Evolutionary conservation across 2,113 vertebrate species (phyloP), one percentile per base, ranked within the genome.

Genomic region (Fregetta grallaria): DNA sequence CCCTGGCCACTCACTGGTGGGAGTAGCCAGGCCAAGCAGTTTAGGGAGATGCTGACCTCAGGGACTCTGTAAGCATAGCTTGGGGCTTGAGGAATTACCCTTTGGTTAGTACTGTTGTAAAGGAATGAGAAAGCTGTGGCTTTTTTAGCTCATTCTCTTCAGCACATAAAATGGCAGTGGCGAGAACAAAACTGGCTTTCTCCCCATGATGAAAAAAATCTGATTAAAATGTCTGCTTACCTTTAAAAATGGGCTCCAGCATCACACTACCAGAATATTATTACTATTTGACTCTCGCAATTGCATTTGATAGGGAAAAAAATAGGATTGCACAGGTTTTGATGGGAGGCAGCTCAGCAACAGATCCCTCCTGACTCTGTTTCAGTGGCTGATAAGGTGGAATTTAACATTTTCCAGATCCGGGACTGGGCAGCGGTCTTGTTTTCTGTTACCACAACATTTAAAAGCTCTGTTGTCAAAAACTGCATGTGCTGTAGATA

Each of bases 351-450:
- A 94, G 66, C 63, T 76, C 63, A 47, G 84, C 80, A 95, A 38
- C 73, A 91, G 87, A 88, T 90, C n/a, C 20, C 19, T 92, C 38
- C 71, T 77, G 77, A 53, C 62, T 74, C 59, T 56, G 58, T 90
- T 91, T 91, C 5, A 1, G 77, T 92, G 91, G 81, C 93, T 96
- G 93, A 90, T 95, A 96, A 96, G 58, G 85, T 91, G 89, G 50
- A 79, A 94, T 92, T 92, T 90, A 96, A 96, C 87, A 56, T 94
- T 90, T 94, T 92, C 91, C 91, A 97, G 94, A 89, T 71, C 92
- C 0, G 3, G 2, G 74, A 79, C 77, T 83, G 74, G 84, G 77
- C 77, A 96, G 47, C 3, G 1, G 26, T 62, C 66, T 86, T 94
- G 44, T 90, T 70, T 94, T 83, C 84, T 88, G 45, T 90, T 90